phyloP scores from a whole-genome alignment of 2,113 vertebrate genomes.

The Gracilinanus agilis region DNA sequence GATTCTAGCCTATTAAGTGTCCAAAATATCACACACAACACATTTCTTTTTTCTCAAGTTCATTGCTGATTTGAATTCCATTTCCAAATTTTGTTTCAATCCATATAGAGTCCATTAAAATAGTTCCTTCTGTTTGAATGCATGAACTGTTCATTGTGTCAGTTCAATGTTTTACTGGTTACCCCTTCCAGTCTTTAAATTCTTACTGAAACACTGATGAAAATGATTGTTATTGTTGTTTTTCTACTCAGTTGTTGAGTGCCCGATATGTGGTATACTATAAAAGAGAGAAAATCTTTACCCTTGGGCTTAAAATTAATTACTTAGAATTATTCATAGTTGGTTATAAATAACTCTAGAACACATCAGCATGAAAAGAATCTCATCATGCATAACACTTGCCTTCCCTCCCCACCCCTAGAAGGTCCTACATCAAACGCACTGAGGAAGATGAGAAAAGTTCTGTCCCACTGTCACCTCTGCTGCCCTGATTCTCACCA shows the following conservation, averaged over 20 bases:
- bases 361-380: background rate
- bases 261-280: background rate
- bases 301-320: conserved; percentile 9
- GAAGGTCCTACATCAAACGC: conserved; percentile 19
- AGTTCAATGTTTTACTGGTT: background rate
- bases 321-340: conserved; percentile 1
- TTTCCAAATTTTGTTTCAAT: conserved; percentile 35
- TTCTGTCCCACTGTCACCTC: conserved; percentile 7
- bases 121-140: background rate
- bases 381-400: background rate
- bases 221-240: background rate
- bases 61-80: conserved; percentile 31
- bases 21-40: background rate
- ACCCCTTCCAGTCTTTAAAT: background rate
- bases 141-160: background rate
- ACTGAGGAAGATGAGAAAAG: background rate
- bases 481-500: background rate
- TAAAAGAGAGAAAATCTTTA: background rate
- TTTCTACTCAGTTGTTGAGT: conserved; percentile 9
- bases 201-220: background rate
- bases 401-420: background rate
- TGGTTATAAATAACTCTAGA: conserved; percentile 28
- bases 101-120: background rate
- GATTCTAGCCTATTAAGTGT: background rate
- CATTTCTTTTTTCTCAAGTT: background rate